Evolutionary conservation across 2,797 vertebrate species (phyloP), one percentile per base, ranked within the genome.

Genomic region (Pseudocheirus occidentalis): DNA sequence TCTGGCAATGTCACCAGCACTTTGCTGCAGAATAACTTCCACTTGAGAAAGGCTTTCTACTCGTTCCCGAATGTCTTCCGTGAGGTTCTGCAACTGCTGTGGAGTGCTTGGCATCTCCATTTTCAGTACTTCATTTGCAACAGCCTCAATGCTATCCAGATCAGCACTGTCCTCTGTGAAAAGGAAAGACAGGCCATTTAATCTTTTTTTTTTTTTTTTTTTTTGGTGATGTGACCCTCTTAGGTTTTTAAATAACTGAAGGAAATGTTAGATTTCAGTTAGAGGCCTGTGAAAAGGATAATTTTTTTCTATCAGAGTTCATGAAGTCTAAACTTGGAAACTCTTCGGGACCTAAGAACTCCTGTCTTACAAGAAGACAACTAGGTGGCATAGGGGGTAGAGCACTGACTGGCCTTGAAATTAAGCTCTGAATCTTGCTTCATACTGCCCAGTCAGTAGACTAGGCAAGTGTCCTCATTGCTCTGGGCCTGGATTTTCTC

Each of bases 81-180:
- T 99, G 94, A 99, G 98, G 95, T 99, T 99, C 96, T 99, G 99
- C 95, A 99, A 98, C 98, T 99, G 99, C 97, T 99, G 98, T 0
- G 99, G 99, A 0, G 99, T 99, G 87, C 99, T 99, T 11, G 99
- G 99, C 99, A 99, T 99, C 98, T 99, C 99, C 99, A 99, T 99
- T 96, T 99, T 99, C 96, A 99, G 95, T 52, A 99, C 99, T 98
- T 99, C 99, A 5, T 99, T 99, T 50, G 99, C 99, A 96, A 99
- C 99, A 0, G 99, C 98, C 98, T 99, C 99, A 0, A 99, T 99
- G 98, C 99, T 99, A 95, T 99, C 99, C 96, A 99, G 97, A 97
- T 99, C 99, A 16, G 99, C 99, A 0, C 99, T 99, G 0, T 99
- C 99, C 98, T 99, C 99, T 99, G 98, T 95, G 89, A 93, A 96